Evolutionary conservation across 2,113 vertebrate genomes (phyloP).

Genomic region (Mystacornis crossleyi): DNA sequence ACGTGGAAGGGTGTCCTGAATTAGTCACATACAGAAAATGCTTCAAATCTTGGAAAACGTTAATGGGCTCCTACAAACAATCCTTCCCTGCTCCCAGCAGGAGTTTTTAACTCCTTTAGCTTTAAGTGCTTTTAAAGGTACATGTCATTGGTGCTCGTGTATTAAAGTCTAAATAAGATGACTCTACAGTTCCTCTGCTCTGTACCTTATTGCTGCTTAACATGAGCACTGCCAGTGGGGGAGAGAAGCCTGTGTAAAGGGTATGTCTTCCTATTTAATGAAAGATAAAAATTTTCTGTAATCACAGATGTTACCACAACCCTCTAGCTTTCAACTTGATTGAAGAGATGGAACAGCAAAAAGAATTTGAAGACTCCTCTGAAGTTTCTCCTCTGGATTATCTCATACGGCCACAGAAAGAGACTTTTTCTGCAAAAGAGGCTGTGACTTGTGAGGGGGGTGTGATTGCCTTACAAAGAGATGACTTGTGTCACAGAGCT

Average conservation of each 20-base stretch:
- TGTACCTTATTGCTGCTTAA: neutral
- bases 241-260: neutral
- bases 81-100: neutral
- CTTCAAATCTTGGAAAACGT: neutral
- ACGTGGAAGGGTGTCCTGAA: neutral
- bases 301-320: neutral
- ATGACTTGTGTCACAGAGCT: neutral
- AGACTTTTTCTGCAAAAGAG: neutral
- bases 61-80: neutral
- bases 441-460: neutral
- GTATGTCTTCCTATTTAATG: conserved; percentile 5
- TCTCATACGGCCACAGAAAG: conserved; percentile 7
- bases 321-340: conserved; percentile 52
- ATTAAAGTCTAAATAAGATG: neutral
- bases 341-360: conserved; percentile 43
- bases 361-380: neutral
- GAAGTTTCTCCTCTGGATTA: neutral
- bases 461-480: neutral
- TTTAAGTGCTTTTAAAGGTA: neutral
- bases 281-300: conserved; percentile 22
- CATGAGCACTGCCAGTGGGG: neutral
- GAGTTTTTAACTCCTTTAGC: too few relatives aligned
- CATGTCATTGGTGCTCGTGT: fast-evolving
- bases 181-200: neutral
- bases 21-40: neutral